phyloP scores from a whole-genome alignment of 1,140 invertebrate species.

The Cotesia vestalis region DNA sequence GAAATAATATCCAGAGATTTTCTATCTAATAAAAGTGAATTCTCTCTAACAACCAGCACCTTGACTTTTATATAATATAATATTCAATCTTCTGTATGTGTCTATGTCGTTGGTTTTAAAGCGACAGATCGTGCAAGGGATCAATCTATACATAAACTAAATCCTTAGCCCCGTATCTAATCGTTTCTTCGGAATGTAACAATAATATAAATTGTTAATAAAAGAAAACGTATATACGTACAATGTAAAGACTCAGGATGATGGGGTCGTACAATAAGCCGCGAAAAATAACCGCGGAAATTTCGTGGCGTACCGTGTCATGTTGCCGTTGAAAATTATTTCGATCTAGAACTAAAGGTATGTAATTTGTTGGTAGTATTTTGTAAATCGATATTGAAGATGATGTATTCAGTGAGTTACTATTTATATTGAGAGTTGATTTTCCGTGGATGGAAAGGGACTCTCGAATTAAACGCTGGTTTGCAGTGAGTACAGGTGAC shows the following conservation, averaged over 20 bases:
- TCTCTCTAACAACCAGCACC: constrained; percentile 24
- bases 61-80: constrained; percentile 15
- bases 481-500: neutral
- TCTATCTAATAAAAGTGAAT: constrained; percentile 42
- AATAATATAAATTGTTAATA: too few relatives aligned
- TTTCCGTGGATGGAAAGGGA: neutral
- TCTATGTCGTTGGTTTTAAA: constrained; percentile 1
- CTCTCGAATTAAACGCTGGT: constrained; percentile 39
- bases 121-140: constrained; percentile 1
- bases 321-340: constrained; percentile 50
- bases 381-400: constrained; percentile 16
- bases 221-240: too few relatives aligned
- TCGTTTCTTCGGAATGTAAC: neutral
- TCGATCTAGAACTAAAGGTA: constrained; percentile 59
- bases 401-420: neutral
- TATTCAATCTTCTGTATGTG: neutral
- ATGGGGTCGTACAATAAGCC: constrained; percentile 28
- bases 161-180: constrained; percentile 11
- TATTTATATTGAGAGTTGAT: neutral
- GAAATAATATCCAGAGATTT: constrained; percentile 43
- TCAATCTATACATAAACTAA: constrained; percentile 34
- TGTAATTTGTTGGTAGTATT: constrained; percentile 44
- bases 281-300: constrained; percentile 46
- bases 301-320: constrained; percentile 45
- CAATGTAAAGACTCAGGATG: neutral